Conservation (phyloP, 1,140 invertebrate species). For the Aphelenchoides avenae region DNA sequence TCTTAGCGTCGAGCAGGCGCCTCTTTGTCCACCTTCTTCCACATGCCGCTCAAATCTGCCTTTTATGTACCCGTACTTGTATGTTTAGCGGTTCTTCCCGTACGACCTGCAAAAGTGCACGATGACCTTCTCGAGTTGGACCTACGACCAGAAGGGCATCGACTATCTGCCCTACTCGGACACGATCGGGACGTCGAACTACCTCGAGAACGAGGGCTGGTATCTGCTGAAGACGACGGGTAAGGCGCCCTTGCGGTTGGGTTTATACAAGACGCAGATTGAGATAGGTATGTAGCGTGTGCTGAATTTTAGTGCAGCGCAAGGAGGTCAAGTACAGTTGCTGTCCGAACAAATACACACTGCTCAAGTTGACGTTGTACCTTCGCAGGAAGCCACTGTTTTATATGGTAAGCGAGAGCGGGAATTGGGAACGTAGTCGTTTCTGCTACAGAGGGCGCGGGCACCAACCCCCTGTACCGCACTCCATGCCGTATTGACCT, state of each 20-base stretch:
- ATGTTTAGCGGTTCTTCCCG: conserved; percentile 44
- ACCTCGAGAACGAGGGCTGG: conserved; percentile 57
- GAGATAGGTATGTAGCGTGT: too few relatives aligned
- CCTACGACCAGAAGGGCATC: conserved; percentile 60
- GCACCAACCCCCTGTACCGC: too few relatives aligned
- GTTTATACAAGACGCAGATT: too few relatives aligned
- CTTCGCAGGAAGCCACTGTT: conserved; percentile 54
- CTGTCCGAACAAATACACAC: conserved; percentile 57
- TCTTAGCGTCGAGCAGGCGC: conserved; percentile 1
- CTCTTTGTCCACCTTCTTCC: too few relatives aligned
- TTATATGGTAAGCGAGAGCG: too few relatives aligned
- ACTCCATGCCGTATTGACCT: too few relatives aligned
- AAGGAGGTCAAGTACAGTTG: conserved; percentile 53
- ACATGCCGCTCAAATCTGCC: too few relatives aligned
- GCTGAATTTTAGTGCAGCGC: conserved; percentile 39
- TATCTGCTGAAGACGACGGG: conserved; percentile 33
- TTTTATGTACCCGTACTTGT: background rate
- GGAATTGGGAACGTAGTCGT: background rate
- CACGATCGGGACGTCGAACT: conserved; percentile 53
- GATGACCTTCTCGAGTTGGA: conserved; percentile 59
- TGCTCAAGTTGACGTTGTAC: conserved; percentile 52
- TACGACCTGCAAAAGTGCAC: conserved; percentile 56
- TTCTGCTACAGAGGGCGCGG: too few relatives aligned
- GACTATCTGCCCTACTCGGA: conserved; percentile 55
- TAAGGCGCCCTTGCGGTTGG: background rate